Base-by-base conservation (phyloP, 1,140 invertebrate species). In the Argopecten irradians region DNA sequence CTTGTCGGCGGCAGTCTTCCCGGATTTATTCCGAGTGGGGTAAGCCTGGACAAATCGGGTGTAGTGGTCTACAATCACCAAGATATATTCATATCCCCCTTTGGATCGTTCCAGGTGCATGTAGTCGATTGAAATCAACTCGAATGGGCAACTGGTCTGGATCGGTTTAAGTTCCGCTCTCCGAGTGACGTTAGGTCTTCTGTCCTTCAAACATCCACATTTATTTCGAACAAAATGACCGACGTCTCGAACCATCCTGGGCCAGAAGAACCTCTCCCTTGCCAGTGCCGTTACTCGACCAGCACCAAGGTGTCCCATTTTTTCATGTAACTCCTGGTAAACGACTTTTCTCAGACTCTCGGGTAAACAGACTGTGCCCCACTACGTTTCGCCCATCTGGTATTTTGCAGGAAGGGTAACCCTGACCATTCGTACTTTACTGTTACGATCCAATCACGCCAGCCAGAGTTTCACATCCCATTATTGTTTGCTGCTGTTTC, bases 51-150 rank as follows among this genome's bases (percentile, higher is more conserved):
- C 88, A 32, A 86, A 91, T 86, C 86, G n/a, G n/a, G n/a, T n/a
- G n/a, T n/a, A n/a, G n/a, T 91, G 89, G 83, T 91, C 89, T 14
- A 87, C 82, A 22, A 91, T 39, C 16, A 91, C 87, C 46, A 91
- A 71, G 16, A 90, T 87, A 36, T 90, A 87, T 84, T 91, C 88
- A 41, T n/a, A n/a, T n/a, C n/a, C n/a, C n/a, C n/a, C n/a, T n/a
- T n/a, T n/a, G n/a, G n/a, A n/a, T n/a, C n/a, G 84, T 35, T 91
- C 89, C 7, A 90, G 82, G 19, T 85, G 83, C 35, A 90, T 87
- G 39, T 86, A 90, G 36, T 88, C 87, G 34, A 90, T 88, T 28
- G 87, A 85, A 13, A 88, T 39, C 32, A 90, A 34, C 41, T 88
- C 87, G 9, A 55, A 83, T 34, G 87, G 89, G 34, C 82, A 35